Base-by-base conservation (phyloP, 2,113 vertebrate species). In the Neoarius graeffei region DNA sequence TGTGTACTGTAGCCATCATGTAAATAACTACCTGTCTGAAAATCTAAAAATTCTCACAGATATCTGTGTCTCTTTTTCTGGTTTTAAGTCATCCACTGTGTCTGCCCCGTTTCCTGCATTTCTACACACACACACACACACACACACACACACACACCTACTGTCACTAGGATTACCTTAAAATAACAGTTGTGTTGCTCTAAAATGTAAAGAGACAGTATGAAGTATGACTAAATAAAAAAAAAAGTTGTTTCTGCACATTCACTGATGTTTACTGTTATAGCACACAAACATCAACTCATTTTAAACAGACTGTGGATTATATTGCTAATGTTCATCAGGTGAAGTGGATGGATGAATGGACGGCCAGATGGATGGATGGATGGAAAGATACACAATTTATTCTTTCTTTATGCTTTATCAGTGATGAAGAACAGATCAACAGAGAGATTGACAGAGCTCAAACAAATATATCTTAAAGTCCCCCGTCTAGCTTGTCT, bases 1-100 rank as follows among this genome's bases (percentile, higher is more conserved):
- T 30, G 27, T 81, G 79, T 35, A 35, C n/a, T 20, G 54, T 20
- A 9, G 79, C 79, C 4, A 8, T 59, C 54, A 81, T 81, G 79
- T 59, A 59, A 81, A 81, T 81, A 59, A 81, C 79, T 81, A 81
- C 79, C 79, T 81, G 79, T 59, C 54, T 35, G 79, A 81, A 81
- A 15, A 57, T 30, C n/a, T 14, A 11, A 54, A 56, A 56, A 30
- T 35, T 19, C 8, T 52, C 1, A 5, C 19, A 4, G 73, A 76
- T 30, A 13, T 50, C 25, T 54, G 50, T n/a, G 76, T 27, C 23
- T 14, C 50, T 79, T 79, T 79, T 54, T 79, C 25, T 52, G 15
- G 23, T 1, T 6, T 81, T 59, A 81, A 81, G 25, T 30, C 14
- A 1, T 30, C 77, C 77, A 80, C 57, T 56, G 77, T 57, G 73